These are phyloP conservation scores for Sinocyclocheilus anophthalmus DNA, from an alignment of 2,113 vertebrate species.

Conservation along the genomic window DNA sequence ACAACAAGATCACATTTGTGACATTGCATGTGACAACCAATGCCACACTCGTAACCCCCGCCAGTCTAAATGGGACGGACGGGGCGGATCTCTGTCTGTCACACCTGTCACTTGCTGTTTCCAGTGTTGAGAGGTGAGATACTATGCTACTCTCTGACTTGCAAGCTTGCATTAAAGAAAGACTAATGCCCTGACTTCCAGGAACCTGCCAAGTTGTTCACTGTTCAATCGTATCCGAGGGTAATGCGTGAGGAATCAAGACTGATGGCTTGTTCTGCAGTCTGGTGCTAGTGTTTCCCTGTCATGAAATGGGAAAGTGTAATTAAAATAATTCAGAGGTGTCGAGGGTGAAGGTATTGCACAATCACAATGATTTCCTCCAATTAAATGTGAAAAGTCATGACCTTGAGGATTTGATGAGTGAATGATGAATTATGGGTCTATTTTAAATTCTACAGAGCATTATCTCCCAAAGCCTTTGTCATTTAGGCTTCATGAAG, in stretches of 20 bases:
- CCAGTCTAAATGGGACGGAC: slow-evolving; percentile 18
- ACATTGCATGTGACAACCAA: slow-evolving; percentile 21
- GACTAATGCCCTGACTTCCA: slow-evolving; percentile 10
- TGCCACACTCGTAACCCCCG: neutral
- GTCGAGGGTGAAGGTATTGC: neutral
- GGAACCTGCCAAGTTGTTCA: slow-evolving; percentile 4
- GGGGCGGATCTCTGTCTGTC: slow-evolving; percentile 18
- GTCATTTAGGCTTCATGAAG: slow-evolving; percentile 5
- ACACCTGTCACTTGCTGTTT: slow-evolving; percentile 35
- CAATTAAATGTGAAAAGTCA: neutral
- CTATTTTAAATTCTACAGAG: slow-evolving; percentile 2
- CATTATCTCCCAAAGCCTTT: slow-evolving; percentile 30
- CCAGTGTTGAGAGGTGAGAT: neutral
- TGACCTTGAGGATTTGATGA: neutral
- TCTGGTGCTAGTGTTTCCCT: neutral
- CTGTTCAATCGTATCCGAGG: neutral
- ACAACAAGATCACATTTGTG: slow-evolving; percentile 12
- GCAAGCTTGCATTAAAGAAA: neutral
- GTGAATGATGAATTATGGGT: slow-evolving; percentile 23
- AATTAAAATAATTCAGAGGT: slow-evolving; percentile 24
- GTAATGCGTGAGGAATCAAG: neutral
- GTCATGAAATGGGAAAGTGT: slow-evolving; percentile 5
- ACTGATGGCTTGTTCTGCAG: neutral
- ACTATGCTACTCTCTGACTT: neutral
- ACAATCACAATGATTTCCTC: slow-evolving; percentile 8